phyloP scores from a whole-genome alignment of 2,113 vertebrate genomes.

The Glaucomys volans region DNA sequence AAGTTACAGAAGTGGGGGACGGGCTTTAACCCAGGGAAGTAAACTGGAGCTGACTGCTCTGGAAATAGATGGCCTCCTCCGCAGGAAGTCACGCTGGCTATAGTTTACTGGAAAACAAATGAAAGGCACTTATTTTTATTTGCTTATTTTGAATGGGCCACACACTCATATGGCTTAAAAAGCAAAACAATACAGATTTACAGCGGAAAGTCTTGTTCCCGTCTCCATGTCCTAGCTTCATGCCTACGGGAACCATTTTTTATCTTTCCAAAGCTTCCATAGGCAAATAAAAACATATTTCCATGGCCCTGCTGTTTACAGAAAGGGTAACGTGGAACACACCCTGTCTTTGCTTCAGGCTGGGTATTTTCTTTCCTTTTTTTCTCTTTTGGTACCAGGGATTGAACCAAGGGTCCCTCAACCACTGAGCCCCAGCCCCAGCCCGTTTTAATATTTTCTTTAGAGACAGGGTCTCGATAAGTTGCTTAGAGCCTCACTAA shows the following conservation, averaged over 20 bases:
- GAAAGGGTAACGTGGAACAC: background rate
- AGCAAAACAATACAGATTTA: background rate
- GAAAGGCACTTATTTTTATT: background rate
- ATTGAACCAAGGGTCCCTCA: too few species aligned
- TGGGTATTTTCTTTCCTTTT: too few species aligned
- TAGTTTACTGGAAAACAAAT: conserved; percentile 13
- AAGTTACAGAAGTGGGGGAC: background rate
- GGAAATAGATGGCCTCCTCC: background rate
- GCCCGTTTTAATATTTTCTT: too few species aligned
- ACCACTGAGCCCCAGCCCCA: too few species aligned
- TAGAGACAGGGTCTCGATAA: too few species aligned
- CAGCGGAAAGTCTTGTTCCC: background rate
- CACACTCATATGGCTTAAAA: background rate
- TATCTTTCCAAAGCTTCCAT: background rate
- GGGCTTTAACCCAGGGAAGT: background rate
- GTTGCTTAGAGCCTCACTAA: too few species aligned
- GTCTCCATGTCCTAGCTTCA: too few species aligned
- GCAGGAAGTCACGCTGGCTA: background rate
- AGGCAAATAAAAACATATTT: background rate
- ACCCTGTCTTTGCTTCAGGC: background rate
- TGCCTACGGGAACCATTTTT: background rate
- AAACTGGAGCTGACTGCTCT: background rate
- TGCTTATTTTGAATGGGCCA: background rate
- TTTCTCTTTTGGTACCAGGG: too few species aligned
- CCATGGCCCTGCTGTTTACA: background rate